Evolutionary conservation across 1,140 invertebrate genomes (phyloP).

Genomic region (Drosophila athabasca): DNA sequence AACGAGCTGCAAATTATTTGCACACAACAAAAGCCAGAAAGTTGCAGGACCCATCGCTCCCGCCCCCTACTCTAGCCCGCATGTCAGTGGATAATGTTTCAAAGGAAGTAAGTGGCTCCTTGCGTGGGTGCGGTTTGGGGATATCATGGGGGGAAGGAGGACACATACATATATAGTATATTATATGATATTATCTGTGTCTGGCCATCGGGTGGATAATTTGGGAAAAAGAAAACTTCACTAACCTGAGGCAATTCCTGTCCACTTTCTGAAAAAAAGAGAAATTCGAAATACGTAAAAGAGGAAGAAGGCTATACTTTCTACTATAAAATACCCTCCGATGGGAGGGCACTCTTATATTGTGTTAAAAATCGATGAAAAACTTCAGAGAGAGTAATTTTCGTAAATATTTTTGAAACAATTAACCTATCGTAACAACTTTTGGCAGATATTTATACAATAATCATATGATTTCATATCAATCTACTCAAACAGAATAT

Average conservation of each 20-base stretch:
- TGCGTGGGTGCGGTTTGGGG: conserved; percentile 22
- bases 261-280: conserved; percentile 1
- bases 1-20: conserved; percentile 82
- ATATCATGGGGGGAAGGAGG: neutral
- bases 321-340: too few species aligned
- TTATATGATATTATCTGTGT: neutral
- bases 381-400: too few species aligned
- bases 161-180: neutral
- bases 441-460: too few species aligned
- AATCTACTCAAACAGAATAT: neutral
- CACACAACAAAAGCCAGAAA: conserved; percentile 76
- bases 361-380: too few species aligned
- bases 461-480: too few species aligned
- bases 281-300: too few species aligned
- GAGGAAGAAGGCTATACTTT: neutral
- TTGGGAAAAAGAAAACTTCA: neutral
- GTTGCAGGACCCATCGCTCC: conserved; percentile 33
- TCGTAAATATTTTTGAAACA: too few species aligned
- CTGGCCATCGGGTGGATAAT: neutral
- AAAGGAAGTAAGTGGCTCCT: conserved; percentile 11
- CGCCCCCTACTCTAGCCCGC: neutral
- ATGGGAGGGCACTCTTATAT: too few species aligned
- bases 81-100: conserved; percentile 28
- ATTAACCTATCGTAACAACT: too few species aligned
- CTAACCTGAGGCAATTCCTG: neutral